A percentile compares a stretch with the other conserved stretches of the same genome.
Conservation (phyloP, 2,888 invertebrate genomes). For the Brachyopa scutellaris region DNA sequence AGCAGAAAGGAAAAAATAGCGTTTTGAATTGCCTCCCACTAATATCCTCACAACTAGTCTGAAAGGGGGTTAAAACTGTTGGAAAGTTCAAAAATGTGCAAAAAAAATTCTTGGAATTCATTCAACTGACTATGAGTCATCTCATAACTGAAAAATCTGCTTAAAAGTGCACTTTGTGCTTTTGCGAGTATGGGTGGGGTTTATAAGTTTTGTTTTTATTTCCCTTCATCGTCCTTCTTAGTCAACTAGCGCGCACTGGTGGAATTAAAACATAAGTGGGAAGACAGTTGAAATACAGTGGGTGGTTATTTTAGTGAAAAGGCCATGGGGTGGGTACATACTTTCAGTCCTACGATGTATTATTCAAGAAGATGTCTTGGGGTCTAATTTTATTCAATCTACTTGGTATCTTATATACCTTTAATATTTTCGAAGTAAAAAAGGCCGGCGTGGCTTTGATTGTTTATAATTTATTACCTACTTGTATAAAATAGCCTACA, state of each 20-base stretch:
- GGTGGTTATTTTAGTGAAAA: too few relatives aligned
- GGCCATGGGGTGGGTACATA: neutral
- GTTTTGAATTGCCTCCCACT: conserved; percentile 38
- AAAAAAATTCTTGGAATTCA: conserved; percentile 26
- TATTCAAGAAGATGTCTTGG: conserved; percentile 1
- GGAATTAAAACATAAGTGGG: conserved; percentile 30
- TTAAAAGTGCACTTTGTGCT: conserved; percentile 37
- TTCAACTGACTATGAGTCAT: conserved; percentile 57
- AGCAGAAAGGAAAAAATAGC: conserved; percentile 18
- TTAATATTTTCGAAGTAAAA: too few relatives aligned
- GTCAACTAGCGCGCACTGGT: conserved; percentile 24
- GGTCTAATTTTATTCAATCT: conserved; percentile 2
- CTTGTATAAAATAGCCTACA: too few relatives aligned
- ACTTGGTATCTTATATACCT: too few relatives aligned
- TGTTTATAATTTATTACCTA: too few relatives aligned
- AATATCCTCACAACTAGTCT: conserved; percentile 11
- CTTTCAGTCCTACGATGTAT: neutral
- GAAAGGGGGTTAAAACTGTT: too few relatives aligned
- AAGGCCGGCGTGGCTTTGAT: too few relatives aligned
- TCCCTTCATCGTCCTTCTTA: conserved; percentile 14
- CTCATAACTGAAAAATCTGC: conserved; percentile 30
- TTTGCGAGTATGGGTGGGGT: conserved; percentile 58
- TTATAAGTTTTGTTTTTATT: conserved; percentile 21
- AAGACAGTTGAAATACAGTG: conserved; percentile 6
- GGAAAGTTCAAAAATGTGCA: conserved; percentile 7